Conservation (phyloP, 2,797 vertebrate genomes). For the Arvicola amphibius region DNA sequence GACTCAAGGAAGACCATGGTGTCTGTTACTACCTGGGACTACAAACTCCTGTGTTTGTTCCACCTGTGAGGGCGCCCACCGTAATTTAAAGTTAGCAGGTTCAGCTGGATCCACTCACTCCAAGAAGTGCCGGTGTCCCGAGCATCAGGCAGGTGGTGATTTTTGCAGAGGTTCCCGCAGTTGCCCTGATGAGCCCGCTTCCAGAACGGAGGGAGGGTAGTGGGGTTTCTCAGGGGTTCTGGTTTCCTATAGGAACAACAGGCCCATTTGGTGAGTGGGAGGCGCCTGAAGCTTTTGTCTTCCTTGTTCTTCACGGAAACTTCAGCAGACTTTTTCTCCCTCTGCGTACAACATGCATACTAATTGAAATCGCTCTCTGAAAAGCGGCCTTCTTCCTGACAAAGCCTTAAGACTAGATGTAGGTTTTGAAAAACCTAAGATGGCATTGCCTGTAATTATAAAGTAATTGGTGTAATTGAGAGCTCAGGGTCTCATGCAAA, state of each 20-base stretch:
- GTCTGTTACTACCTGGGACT: neutral
- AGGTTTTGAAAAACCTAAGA: constrained; percentile 82
- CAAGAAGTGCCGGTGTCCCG: neutral
- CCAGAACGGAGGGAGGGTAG: neutral
- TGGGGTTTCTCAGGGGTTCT: neutral
- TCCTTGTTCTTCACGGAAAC: neutral
- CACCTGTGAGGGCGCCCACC: neutral
- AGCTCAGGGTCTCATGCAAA: constrained; percentile 83
- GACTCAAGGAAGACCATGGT: neutral
- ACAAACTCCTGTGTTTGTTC: neutral
- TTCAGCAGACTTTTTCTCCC: constrained; percentile 28
- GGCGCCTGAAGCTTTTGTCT: neutral
- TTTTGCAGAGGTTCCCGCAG: neutral
- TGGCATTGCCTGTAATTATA: constrained; percentile 84
- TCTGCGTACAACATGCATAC: constrained; percentile 61
- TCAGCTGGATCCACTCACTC: neutral
- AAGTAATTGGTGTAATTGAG: constrained; percentile 85
- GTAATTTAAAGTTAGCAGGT: neutral
- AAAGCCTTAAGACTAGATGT: constrained; percentile 80
- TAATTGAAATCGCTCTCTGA: constrained; percentile 78
- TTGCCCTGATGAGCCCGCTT: neutral
- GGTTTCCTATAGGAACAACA: neutral
- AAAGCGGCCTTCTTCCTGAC: constrained; percentile 78
- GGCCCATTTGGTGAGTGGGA: constrained; percentile 26
- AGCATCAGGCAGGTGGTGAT: neutral